A percentile compares a stretch with the other conserved stretches of the same genome.
These are phyloP conservation scores for Campoplex capitator DNA, from an alignment of 2,888 invertebrate genomes.

Conservation along the genomic window DNA sequence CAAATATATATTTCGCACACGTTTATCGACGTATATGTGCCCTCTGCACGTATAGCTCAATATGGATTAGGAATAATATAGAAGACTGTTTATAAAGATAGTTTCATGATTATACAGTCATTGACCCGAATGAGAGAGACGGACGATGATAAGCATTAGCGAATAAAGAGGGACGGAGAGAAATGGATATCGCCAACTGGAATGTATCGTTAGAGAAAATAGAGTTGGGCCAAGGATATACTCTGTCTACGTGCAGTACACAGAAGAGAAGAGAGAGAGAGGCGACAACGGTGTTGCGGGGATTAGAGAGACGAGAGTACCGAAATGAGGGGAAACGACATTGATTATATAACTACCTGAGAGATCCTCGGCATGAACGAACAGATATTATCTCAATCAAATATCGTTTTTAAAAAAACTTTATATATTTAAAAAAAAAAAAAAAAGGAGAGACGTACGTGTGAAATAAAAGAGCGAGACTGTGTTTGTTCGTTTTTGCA, in stretches of 20 bases:
- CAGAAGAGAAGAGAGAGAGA: constrained; percentile 48
- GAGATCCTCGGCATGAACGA: constrained; percentile 67
- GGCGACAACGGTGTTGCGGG: constrained; percentile 21
- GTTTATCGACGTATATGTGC: constrained; percentile 59
- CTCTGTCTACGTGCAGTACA: not conserved
- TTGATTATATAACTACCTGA: constrained; percentile 62
- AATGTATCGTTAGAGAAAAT: constrained; percentile 45
- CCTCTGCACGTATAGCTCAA: constrained; percentile 46
- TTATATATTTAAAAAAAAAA: too few relatives aligned
- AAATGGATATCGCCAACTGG: constrained; percentile 47
- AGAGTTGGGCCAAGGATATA: constrained; percentile 24
- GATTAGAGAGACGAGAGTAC: constrained; percentile 45
- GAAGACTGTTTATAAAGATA: constrained; percentile 18
- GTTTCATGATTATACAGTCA: constrained; percentile 8
- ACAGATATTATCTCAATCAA: constrained; percentile 13
- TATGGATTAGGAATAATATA: constrained; percentile 51
- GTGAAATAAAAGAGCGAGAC: constrained; percentile 30
- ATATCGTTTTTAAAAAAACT: constrained; percentile 29
- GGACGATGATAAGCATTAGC: constrained; percentile 61
- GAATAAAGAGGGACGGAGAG: constrained; percentile 34
- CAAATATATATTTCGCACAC: constrained; percentile 14
- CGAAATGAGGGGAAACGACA: constrained; percentile 67
- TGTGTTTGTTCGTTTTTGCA: constrained; percentile 25
- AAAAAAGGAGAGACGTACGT: not conserved
- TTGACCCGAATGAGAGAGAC: constrained; percentile 32